phyloP scores from a whole-genome alignment of 1,140 invertebrate species.

The Stratiolaelaps scimitus region DNA sequence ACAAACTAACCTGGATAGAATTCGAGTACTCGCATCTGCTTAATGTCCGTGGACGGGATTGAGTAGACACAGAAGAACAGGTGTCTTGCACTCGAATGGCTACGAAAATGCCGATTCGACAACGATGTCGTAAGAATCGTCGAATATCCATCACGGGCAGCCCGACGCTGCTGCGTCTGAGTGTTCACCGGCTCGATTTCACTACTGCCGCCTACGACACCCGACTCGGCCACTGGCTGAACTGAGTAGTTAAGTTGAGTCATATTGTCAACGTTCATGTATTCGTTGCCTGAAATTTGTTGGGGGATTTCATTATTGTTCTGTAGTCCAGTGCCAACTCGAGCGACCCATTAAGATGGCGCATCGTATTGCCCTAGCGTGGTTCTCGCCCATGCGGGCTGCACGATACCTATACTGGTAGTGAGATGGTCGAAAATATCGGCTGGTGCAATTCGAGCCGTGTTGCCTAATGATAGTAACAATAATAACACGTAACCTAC shows the following conservation, averaged over 20 bases:
- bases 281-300: constrained; percentile 12
- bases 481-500: no score
- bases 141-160: constrained; percentile 7
- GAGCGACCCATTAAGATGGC: no score
- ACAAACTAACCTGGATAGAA: constrained; percentile 17
- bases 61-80: constrained; percentile 25
- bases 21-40: constrained; percentile 24
- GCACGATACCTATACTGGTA: no score
- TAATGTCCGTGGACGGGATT: constrained; percentile 23
- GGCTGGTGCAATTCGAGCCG: no score
- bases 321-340: no score
- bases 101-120: constrained; percentile 18
- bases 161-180: constrained; percentile 3
- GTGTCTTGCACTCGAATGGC: constrained; percentile 4
- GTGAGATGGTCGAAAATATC: no score
- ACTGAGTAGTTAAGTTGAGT: constrained; percentile 23
- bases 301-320: no score
- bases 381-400: no score
- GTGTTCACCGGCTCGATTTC: no score
- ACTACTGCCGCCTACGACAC: neutral
- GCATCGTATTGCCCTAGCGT: no score
- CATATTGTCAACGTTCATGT: constrained; percentile 27
- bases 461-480: no score
- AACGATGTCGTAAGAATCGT: constrained; percentile 17
- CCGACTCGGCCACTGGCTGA: neutral